These are phyloP conservation scores for Monodelphis domestica DNA, from an alignment of 2,797 vertebrate genomes.

Conservation along the genomic window DNA sequence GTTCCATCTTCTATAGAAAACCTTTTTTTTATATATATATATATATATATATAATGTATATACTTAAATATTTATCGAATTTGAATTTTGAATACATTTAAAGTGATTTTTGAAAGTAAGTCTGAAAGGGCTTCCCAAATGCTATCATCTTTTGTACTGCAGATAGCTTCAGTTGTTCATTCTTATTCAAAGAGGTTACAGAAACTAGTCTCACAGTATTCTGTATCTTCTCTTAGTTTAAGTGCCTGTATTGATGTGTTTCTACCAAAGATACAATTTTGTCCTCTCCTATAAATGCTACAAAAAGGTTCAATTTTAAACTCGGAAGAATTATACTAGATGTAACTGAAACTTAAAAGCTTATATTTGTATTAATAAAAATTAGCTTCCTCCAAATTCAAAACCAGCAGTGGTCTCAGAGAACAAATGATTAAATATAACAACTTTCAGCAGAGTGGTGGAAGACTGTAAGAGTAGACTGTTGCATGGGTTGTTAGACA, in stretches of 20 bases:
- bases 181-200: neutral
- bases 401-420: neutral
- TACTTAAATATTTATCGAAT: too few species aligned
- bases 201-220: neutral
- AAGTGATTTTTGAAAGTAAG: conserved; percentile 29
- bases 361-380: neutral
- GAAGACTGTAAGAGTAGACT: neutral
- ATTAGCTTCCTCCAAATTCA: neutral
- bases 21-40: too few species aligned
- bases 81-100: neutral
- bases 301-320: neutral
- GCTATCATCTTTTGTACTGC: neutral
- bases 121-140: neutral
- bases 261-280: neutral
- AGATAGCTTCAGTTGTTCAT: neutral
- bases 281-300: neutral
- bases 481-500: neutral
- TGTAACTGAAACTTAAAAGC: too few species aligned
- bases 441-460: neutral
- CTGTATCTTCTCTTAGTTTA: conserved; percentile 9
- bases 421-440: neutral
- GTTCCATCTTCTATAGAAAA: too few species aligned
- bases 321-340: neutral
- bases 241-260: neutral
- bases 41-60: too few species aligned